Evolutionary conservation across 2,888 invertebrate species (phyloP).

Genomic region (Diplolepis rosae): DNA sequence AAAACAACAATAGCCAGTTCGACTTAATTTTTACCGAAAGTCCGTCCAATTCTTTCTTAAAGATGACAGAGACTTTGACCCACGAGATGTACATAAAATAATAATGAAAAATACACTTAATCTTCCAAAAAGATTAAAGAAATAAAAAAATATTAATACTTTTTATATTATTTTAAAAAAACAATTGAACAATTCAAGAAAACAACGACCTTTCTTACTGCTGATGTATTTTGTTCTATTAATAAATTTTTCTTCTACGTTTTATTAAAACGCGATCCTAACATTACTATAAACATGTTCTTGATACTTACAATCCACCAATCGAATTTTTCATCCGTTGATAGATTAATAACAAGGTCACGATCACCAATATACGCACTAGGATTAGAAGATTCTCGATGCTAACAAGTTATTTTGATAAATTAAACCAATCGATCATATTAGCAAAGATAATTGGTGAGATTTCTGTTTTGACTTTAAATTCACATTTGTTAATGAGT

Average conservation of each 20-base stretch:
- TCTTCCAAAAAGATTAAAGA: no score
- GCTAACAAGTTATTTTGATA: not conserved
- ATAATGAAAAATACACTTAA: no score
- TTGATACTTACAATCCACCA: not conserved
- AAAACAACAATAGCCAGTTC: no score
- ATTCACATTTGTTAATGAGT: not conserved
- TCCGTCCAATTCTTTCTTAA: no score
- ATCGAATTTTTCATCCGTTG: not conserved
- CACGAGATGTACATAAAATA: no score
- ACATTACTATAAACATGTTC: not conserved
- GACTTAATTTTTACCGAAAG: no score
- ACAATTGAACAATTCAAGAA: no score
- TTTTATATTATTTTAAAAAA: no score
- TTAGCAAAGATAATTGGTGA: no score
- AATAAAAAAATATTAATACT: no score
- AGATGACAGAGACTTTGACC: no score
- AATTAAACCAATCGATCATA: constrained; percentile 3
- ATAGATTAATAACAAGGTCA: not conserved
- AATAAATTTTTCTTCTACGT: not conserved
- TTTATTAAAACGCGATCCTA: not conserved
- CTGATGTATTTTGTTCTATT: not conserved
- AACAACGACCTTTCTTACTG: not conserved
- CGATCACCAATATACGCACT: not conserved
- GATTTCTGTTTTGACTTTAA: not conserved
- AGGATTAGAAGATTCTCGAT: not conserved